Percentiles rank a stretch among this genome's conserved stretches.
Evolutionary conservation across 2,888 invertebrate genomes (phyloP).

Genomic region (Craniophora ligustri): DNA sequence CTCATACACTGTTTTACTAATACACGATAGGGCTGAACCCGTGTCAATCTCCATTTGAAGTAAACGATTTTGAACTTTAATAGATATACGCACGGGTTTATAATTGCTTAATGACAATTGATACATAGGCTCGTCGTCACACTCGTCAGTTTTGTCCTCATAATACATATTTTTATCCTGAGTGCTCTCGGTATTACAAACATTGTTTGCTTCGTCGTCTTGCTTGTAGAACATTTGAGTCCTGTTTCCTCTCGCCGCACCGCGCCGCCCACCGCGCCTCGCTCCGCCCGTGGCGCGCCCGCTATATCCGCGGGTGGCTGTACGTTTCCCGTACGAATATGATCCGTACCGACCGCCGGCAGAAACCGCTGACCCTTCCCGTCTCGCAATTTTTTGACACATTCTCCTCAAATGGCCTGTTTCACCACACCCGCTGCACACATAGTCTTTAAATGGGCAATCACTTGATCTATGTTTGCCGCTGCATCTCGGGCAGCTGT

Average conservation of each 20-base stretch:
- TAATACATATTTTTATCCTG: too few species aligned
- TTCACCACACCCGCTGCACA: neutral
- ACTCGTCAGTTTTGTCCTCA: neutral
- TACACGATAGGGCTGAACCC: conserved; percentile 6
- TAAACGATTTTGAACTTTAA: conserved; percentile 1
- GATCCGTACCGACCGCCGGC: neutral
- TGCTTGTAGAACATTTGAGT: neutral
- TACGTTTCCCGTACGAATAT: neutral
- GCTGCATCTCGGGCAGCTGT: neutral
- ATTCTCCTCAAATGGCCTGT: neutral
- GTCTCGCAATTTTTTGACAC: too few species aligned
- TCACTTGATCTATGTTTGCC: neutral
- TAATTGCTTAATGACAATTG: conserved; percentile 2
- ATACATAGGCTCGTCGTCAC: neutral
- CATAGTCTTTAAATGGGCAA: neutral
- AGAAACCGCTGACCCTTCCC: neutral
- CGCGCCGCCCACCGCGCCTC: neutral
- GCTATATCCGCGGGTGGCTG: neutral
- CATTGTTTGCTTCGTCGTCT: neutral
- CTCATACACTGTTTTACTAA: conserved; percentile 1
- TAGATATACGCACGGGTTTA: conserved; percentile 1
- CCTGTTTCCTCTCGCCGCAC: neutral
- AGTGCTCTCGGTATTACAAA: too few species aligned
- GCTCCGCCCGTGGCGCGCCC: neutral
- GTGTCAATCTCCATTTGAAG: conserved; percentile 3